Percentiles rank a stretch among this genome's conserved stretches.
Conservation (phyloP, 2,888 invertebrate genomes). For the Labia minor region DNA sequence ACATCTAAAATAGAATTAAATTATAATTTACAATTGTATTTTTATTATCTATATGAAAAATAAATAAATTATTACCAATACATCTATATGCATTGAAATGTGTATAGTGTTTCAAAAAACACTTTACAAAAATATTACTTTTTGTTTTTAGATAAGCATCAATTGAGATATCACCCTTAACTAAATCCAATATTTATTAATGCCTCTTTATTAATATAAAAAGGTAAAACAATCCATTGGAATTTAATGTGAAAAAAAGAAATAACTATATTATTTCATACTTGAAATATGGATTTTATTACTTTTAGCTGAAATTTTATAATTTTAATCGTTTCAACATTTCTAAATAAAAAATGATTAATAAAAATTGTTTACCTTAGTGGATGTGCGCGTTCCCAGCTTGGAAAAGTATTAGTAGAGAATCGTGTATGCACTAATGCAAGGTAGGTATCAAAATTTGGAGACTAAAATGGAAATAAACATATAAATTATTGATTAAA, state of each 20-base stretch:
- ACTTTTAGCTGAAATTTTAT: too few relatives aligned
- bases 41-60: background rate
- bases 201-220: too few relatives aligned
- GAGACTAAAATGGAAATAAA: slow-evolving; percentile 47
- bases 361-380: slow-evolving; percentile 53
- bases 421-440: slow-evolving; percentile 96
- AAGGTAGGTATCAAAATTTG: slow-evolving; percentile 83
- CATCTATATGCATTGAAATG: background rate
- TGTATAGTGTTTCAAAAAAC: background rate
- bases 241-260: too few relatives aligned
- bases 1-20: slow-evolving; percentile 44
- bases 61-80: slow-evolving; percentile 1
- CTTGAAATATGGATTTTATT: too few relatives aligned
- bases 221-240: too few relatives aligned
- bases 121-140: background rate
- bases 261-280: too few relatives aligned
- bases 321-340: too few relatives aligned
- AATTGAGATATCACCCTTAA: background rate
- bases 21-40: slow-evolving; percentile 15
- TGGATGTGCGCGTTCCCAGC: slow-evolving; percentile 98
- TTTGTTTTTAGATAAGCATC: background rate
- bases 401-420: slow-evolving; percentile 98
- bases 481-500: slow-evolving; percentile 13
- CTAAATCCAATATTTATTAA: too few relatives aligned
- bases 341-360: too few relatives aligned